phyloP scores from a whole-genome alignment of 2,797 vertebrate genomes.

The Parauchenoglanis ngamensis region DNA sequence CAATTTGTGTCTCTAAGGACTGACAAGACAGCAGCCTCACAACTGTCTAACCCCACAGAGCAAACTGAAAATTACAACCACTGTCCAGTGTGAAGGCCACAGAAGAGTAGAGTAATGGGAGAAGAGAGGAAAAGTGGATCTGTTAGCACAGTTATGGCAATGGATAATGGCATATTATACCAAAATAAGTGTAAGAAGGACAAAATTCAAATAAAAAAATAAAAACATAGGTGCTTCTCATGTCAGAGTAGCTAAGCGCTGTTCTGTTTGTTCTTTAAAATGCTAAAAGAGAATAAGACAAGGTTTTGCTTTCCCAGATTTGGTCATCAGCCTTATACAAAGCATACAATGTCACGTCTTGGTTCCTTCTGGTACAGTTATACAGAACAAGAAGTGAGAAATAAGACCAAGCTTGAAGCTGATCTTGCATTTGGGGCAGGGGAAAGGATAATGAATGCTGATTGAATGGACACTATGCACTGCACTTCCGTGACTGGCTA shows the following conservation, averaged over 20 bases:
- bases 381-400: neutral
- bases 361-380: neutral
- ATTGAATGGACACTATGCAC: constrained; percentile 20
- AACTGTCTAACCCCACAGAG: neutral
- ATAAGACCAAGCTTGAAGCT: no score
- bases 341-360: neutral
- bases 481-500: constrained; percentile 20
- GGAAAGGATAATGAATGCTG: no score
- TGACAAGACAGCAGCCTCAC: neutral
- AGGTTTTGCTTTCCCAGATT: neutral
- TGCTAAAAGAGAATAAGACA: neutral
- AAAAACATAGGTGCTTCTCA: neutral
- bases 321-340: neutral
- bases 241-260: neutral
- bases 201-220: neutral
- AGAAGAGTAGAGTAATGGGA: neutral
- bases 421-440: no score
- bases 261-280: no score
- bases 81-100: neutral
- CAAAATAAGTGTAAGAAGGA: neutral
- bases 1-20: neutral
- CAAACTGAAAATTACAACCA: neutral
- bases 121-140: no score
- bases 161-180: neutral
- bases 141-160: neutral